Conservation (phyloP, 2,113 vertebrate species). For the Mustela nigripes region DNA sequence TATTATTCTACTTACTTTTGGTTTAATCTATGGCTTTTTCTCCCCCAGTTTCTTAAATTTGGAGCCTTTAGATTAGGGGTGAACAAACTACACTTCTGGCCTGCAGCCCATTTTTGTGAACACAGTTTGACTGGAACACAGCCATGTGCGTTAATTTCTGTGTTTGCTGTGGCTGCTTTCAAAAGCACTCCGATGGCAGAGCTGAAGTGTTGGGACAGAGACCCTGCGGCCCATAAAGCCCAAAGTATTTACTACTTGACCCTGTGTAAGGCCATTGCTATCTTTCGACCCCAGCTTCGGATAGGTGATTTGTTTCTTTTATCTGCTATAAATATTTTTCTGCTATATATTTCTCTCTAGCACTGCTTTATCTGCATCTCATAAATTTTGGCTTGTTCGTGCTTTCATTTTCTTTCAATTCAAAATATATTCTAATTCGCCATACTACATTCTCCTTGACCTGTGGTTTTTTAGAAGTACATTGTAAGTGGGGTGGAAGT, state of each 20-base stretch:
- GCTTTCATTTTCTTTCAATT: background rate
- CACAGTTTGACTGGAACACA: background rate
- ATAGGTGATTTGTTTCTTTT: background rate
- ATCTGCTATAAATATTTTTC: background rate
- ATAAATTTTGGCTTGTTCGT: background rate
- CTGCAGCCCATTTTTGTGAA: background rate
- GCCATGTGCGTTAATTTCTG: background rate
- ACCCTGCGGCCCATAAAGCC: background rate
- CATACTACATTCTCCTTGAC: background rate
- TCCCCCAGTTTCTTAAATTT: background rate
- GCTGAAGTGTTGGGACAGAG: background rate
- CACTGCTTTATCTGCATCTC: background rate
- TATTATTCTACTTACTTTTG: background rate
- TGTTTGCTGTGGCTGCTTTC: background rate
- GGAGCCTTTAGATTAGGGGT: background rate
- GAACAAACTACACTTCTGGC: background rate
- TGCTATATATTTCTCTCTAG: background rate
- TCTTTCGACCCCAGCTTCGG: background rate
- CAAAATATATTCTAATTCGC: background rate
- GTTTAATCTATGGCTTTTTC: background rate
- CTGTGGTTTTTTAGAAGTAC: background rate
- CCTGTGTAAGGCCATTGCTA: background rate
- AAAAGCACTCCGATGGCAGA: background rate
- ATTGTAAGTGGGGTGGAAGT: background rate
- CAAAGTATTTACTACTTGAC: background rate